Base-by-base conservation (phyloP, 2,113 vertebrate genomes). In the Paradisaea rubra region DNA sequence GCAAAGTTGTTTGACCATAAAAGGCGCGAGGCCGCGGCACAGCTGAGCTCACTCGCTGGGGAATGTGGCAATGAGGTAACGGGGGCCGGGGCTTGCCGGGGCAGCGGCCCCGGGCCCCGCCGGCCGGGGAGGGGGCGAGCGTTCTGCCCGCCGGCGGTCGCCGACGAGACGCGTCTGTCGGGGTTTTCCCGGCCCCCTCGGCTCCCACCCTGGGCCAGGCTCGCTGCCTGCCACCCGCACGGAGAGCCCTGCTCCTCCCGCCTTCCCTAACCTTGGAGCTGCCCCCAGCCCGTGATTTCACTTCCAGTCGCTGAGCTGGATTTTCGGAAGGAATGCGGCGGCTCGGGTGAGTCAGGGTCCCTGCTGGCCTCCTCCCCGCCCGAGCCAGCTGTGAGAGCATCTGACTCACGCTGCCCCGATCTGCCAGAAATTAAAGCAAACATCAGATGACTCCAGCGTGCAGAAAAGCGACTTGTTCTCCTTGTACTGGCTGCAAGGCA, bases 1-100 rank as follows among this genome's bases (percentile, higher is more conserved):
- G 88, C 96, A 93, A 85, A 95, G 68, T 88, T 92, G 94, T 96
- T 95, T 97, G 96, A 96, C 96, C 96, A 97, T 97, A 97, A 97
- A 97, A 97, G 97, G 97, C 90, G 92, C 86, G 96, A 81, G 96
- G 93, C 95, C 85, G 96, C 63, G 56, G 79, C 65, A 22, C 91
- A 93, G 96, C 93, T 97, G 96, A 97, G 96, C 96, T 97, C 95
- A 97, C 95, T 95, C 84, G 65, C 73, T 88, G 77, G 95, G 96
- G 96, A 97, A 96, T 97, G 96, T 89, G n/a, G 94, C 83, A n/a
- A 64, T 71, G 86, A 91, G 93, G 88, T 93, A 94, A 95, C 70
- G 56, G 64, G 76, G 49, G 82, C 52, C 10, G 53, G 61, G 45
- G 84, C 69, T 24, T 28, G 83, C n/a, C 19, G 37, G 28, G 56